These are phyloP conservation scores for Scaptodrosophila lebanonensis DNA, from an alignment of 1,140 invertebrate species.

Conservation along the genomic window DNA sequence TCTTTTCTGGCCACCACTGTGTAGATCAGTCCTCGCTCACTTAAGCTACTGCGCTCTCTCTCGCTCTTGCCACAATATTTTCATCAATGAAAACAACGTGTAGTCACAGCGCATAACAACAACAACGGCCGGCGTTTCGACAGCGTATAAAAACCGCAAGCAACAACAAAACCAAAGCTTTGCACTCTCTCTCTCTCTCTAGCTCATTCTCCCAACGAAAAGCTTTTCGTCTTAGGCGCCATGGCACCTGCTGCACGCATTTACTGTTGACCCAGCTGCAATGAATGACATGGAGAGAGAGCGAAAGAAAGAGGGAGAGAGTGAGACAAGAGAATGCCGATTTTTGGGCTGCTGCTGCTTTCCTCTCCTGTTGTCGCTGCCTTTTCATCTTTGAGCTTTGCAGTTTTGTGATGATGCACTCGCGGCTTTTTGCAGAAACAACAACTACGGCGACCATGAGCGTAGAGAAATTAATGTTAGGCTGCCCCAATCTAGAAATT, in stretches of 20 bases:
- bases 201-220: too few relatives aligned
- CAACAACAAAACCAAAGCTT: constrained; percentile 46
- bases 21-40: background rate
- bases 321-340: constrained; percentile 12
- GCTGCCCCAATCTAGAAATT: too few relatives aligned
- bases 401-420: constrained; percentile 9
- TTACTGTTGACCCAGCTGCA: constrained; percentile 16
- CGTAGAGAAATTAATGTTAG: too few relatives aligned
- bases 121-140: constrained; percentile 50
- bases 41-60: background rate
- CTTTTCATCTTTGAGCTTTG: constrained; percentile 2
- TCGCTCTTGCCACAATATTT: constrained; percentile 33
- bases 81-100: constrained; percentile 59
- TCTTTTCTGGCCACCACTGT: constrained; percentile 41
- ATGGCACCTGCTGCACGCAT: constrained; percentile 50
- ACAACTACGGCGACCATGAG: constrained; percentile 11
- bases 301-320: background rate
- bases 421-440: constrained; percentile 17
- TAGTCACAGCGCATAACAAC: constrained; percentile 35
- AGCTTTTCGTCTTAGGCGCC: too few relatives aligned
- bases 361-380: constrained; percentile 1
- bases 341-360: constrained; percentile 20
- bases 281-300: background rate
- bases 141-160: constrained; percentile 38
- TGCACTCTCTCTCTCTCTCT: constrained; percentile 40